A percentile compares a stretch with the other conserved stretches of the same genome.
Conservation (phyloP, 2,797 vertebrate species). For the Leuciscus waleckii region DNA sequence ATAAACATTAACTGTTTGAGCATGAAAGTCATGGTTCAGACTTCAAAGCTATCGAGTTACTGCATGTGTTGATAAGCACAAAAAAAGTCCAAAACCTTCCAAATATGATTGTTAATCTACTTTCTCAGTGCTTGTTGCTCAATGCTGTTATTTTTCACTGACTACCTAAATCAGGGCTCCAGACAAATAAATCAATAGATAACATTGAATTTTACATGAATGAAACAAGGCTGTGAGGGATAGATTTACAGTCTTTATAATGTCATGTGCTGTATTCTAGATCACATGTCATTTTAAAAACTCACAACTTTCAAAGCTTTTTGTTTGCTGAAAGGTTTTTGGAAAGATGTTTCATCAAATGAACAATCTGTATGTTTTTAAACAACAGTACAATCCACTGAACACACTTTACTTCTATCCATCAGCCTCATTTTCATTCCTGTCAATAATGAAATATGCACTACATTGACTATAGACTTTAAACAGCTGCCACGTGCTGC, state of each 20-base stretch:
- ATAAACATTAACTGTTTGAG: constrained; percentile 6
- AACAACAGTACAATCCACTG: background rate
- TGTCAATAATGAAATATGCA: background rate
- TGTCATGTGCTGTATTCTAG: background rate
- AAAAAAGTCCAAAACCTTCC: background rate
- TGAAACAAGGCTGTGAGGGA: background rate
- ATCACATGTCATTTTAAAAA: background rate
- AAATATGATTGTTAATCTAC: background rate
- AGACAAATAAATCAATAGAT: background rate
- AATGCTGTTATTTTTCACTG: background rate
- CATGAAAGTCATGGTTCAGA: background rate
- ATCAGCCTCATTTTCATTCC: background rate
- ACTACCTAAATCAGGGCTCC: background rate
- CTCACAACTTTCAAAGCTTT: too few relatives aligned
- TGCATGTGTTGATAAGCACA: constrained; percentile 4
- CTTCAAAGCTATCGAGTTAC: background rate
- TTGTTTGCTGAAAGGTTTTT: background rate
- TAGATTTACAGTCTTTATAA: background rate
- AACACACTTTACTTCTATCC: background rate
- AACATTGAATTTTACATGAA: background rate
- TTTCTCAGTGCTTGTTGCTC: constrained; percentile 8
- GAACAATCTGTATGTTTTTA: background rate
- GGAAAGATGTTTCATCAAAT: background rate
- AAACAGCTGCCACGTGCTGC: background rate
- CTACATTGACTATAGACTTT: background rate